A percentile compares a stretch with the other conserved stretches of the same genome.
phyloP scores from a whole-genome alignment of 2,797 vertebrate species.

The Dicrostonyx torquatus region DNA sequence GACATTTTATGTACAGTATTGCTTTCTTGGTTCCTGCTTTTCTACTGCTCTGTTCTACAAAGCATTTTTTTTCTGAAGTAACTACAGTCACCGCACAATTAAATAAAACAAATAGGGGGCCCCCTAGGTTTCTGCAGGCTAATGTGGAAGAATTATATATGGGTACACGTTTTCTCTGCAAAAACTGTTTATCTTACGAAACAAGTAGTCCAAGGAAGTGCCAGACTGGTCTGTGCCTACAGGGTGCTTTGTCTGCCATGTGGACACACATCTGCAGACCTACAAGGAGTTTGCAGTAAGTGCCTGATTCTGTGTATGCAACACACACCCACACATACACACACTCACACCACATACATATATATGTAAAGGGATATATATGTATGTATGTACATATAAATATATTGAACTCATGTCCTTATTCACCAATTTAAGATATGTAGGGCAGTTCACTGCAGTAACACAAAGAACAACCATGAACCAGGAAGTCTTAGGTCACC shows the following conservation, averaged over 20 bases:
- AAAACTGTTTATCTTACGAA: constrained; percentile 83
- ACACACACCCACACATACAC: constrained; percentile 87
- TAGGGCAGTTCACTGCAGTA: constrained; percentile 88
- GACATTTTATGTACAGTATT: constrained; percentile 91
- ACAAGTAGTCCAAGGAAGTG: constrained; percentile 92
- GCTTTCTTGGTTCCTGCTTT: constrained; percentile 91
- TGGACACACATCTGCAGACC: constrained; percentile 86
- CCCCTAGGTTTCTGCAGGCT: constrained; percentile 86
- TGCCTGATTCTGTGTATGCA: constrained; percentile 93
- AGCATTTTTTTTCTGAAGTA: constrained; percentile 85
- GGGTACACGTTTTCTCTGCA: constrained; percentile 87
- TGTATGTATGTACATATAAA: constrained; percentile 91
- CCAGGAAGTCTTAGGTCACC: constrained; percentile 93
- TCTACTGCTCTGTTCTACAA: constrained; percentile 90
- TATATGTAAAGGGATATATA: constrained; percentile 87
- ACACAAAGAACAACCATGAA: constrained; percentile 72
- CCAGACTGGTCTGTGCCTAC: constrained; percentile 93
- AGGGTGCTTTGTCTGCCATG: constrained; percentile 85
- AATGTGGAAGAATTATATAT: constrained; percentile 84
- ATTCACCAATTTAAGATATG: constrained; percentile 91
- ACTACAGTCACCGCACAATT: constrained; percentile 87
- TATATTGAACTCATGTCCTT: constrained; percentile 88
- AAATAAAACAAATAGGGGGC: constrained; percentile 86
- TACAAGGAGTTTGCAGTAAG: constrained; percentile 91
- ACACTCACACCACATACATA: constrained; percentile 88